Base-by-base conservation (phyloP, 2,113 vertebrate genomes). In the Caranx ignobilis region DNA sequence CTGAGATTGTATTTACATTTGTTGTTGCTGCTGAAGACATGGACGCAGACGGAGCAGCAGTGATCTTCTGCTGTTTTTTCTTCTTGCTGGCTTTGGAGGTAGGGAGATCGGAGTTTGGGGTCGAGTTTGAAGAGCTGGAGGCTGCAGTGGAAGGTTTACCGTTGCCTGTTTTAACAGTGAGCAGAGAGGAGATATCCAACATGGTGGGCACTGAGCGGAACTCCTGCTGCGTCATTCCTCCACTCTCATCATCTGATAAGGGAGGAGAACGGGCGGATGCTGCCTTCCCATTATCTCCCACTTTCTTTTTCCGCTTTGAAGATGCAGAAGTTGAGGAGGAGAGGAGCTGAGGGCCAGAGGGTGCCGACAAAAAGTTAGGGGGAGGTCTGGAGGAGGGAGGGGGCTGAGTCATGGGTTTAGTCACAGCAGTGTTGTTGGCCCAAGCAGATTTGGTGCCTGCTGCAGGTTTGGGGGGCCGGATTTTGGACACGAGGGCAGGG, bases 401-500 rank as follows among this genome's bases (percentile, higher is more conserved):
- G 4, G 95, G 86, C 31, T 93, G 94, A n/a, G 79, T 59, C 31
- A 79, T 74, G 0, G 93, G 95, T 81, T 96, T 97, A 55, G 85
- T 82, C 3, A 31, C 15, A 63, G 95, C 87, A 9, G 93, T 71
- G 0, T 91, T 95, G 62, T 85, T 94, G 93, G 92, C 95, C 98
- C 98, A 99, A 0, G 98, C 97, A 0, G 97, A 98, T 0, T 90
- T 91, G 48, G 95, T 85, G 72, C 91, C 92, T 0, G 95, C 91
- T 0, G 96, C 45, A 0, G 93, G 86, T 59, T 93, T 95, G 4
- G 78, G 82, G 10, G 94, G 95, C 55, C 85, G 96, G 18, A 95
- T 92, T 52, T 94, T 97, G 75, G 98, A 96, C 60, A 99, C 97
- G 2, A 99, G 91, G 11, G 97, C 98, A 0, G 98, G 98, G 76